A percentile compares a stretch with the other conserved stretches of the same genome.
phyloP scores from a whole-genome alignment of 1,140 invertebrate genomes.

The Aphelenchoides fujianensis region DNA sequence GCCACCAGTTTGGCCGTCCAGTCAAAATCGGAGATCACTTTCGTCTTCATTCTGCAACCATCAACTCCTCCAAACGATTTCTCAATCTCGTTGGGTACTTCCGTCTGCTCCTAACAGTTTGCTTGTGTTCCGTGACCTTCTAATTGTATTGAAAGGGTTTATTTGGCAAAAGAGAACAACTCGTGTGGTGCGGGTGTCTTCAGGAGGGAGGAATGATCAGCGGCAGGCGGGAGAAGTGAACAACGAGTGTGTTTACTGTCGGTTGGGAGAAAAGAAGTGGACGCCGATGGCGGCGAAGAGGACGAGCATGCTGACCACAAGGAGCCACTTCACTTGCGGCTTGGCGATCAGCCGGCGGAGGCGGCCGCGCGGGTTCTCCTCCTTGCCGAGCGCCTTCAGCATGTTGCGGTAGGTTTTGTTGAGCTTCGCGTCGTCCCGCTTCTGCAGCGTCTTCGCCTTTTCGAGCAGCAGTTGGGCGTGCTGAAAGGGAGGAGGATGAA shows the following conservation, averaged over 20 bases:
- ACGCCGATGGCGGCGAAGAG: not conserved
- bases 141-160: too few relatives aligned
- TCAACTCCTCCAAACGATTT: too few relatives aligned
- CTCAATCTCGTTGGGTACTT: too few relatives aligned
- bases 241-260: too few relatives aligned
- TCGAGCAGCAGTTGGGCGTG: not conserved
- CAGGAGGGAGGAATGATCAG: too few relatives aligned
- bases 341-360: not conserved
- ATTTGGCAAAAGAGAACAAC: too few relatives aligned
- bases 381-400: slow-evolving; percentile 4
- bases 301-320: not conserved
- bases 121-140: too few relatives aligned
- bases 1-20: slow-evolving; percentile 21
- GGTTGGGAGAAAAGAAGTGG: not conserved
- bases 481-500: slow-evolving; percentile 2
- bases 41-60: not conserved
- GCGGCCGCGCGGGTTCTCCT: not conserved
- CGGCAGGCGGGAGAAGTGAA: too few relatives aligned
- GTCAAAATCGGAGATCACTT: slow-evolving; percentile 12
- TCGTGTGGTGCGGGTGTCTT: too few relatives aligned
- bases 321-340: not conserved
- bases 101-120: too few relatives aligned
- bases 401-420: not conserved
- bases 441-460: not conserved
- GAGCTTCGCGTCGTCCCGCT: not conserved